Evolutionary conservation across 2,797 vertebrate species (phyloP).

Genomic region (Cossypha niveicapilla): DNA sequence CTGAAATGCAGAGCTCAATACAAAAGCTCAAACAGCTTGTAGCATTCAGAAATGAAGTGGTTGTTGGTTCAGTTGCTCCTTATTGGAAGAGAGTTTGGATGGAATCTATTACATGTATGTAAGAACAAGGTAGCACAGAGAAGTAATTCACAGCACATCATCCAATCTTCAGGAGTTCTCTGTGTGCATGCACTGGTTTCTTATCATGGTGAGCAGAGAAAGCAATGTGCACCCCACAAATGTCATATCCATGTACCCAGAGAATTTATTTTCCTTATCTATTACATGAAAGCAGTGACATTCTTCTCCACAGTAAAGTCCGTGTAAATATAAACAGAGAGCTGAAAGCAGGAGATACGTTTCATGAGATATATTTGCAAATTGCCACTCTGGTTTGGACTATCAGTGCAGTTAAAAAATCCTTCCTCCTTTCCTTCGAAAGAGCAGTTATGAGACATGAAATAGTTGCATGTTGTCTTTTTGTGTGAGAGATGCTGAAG

Average conservation of each 20-base stretch:
- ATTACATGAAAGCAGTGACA: background rate
- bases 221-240: background rate
- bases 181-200: background rate
- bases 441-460: background rate
- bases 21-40: background rate
- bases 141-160: background rate
- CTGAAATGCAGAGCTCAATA: background rate
- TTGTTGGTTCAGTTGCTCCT: background rate
- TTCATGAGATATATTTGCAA: background rate
- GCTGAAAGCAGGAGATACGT: background rate
- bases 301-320: background rate
- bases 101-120: background rate
- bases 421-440: background rate
- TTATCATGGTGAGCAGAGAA: background rate
- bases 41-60: background rate
- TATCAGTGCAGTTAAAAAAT: background rate
- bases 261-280: background rate
- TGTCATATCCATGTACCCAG: accelerated
- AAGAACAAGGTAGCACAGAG: background rate
- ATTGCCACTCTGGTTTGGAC: background rate
- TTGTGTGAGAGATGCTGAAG: background rate
- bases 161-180: background rate
- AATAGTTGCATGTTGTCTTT: background rate
- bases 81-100: background rate
- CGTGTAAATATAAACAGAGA: background rate